Base-by-base conservation (phyloP, 1,140 invertebrate species). In the Spodoptera litura region DNA sequence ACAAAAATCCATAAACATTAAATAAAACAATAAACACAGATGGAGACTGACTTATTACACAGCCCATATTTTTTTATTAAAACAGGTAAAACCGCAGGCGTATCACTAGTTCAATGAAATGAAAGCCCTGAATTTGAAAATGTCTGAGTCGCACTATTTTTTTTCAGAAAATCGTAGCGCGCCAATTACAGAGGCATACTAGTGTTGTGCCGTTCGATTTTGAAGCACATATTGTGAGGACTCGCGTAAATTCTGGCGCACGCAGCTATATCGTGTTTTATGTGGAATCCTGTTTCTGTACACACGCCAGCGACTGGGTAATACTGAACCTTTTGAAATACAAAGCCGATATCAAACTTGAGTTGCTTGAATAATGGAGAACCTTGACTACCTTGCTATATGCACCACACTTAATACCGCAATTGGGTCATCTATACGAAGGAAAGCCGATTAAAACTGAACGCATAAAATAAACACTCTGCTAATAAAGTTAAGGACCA, bases 181-280 rank as follows among this genome's bases (percentile, higher is more conserved):
- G 10, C 38, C 35, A 64, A 49, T 64, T 64, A 62, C 31, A 12
- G 38, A 20, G 11, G 38, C n/a, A 44, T 20, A 62, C 35, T 62
- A 38, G 59, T 15, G n/a, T 38, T 62, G 10, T 62, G 59, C 35
- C n/a, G 59, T 62, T 62, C 59, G n/a, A 44, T 62, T 62, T 3
- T 13, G 35, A 44, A 62, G 59, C n/a, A 15, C 35, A 44, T n/a
- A 35, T 62, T 62, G 35, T 62, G 13, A 38, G 35, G n/a, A 20
- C 55, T 56, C 55, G 15, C 15, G 15, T 56, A 20, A 56, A 56
- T 56, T 56, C 55, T 56, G 9, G 15, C 9, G 55, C 55, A 20
- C 55, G n/a, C 20, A 3, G 55, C 20, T 62, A 38, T 62, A 35
- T 38, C 12, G n/a, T 38, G n/a, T 31, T 58, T 62, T 62, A 62